Percentiles rank a stretch among this genome's conserved stretches.
phyloP scores from a whole-genome alignment of 2,888 invertebrate species.

The Rhingia rostrata region DNA sequence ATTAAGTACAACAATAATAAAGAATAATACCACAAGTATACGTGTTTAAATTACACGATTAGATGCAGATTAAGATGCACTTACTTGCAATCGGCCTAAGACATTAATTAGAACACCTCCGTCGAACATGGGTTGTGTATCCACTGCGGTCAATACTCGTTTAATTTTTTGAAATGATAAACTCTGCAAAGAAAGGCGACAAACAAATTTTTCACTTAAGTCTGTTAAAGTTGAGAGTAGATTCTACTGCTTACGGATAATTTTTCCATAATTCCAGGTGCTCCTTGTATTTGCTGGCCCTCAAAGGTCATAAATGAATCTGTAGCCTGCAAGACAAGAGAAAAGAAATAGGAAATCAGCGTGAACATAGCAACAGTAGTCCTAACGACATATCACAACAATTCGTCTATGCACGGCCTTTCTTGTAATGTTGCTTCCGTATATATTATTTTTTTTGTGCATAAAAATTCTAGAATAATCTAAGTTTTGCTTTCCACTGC shows the following conservation, averaged over 20 bases:
- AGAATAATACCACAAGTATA: slow-evolving; percentile 9
- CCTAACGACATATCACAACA: background rate
- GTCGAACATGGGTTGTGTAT: slow-evolving; percentile 99
- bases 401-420: background rate
- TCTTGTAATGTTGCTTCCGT: background rate
- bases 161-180: slow-evolving; percentile 96
- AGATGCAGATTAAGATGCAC: slow-evolving; percentile 72
- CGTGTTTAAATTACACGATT: background rate
- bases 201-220: slow-evolving; percentile 13
- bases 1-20: slow-evolving; percentile 38
- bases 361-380: slow-evolving; percentile 18
- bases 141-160: slow-evolving; percentile 95
- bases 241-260: slow-evolving; percentile 88
- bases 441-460: background rate
- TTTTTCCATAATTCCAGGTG: slow-evolving; percentile 97
- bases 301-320: slow-evolving; percentile 98
- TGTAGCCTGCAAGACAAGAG: slow-evolving; percentile 86
- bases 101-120: slow-evolving; percentile 98
- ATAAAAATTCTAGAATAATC: slow-evolving; percentile 32
- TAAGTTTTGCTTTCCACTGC: background rate
- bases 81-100: slow-evolving; percentile 97
- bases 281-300: slow-evolving; percentile 95
- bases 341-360: background rate
- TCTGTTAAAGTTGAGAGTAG: background rate
- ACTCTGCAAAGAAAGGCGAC: slow-evolving; percentile 86